phyloP scores from a whole-genome alignment of 2,888 invertebrate genomes.

The Sycophila texana region DNA sequence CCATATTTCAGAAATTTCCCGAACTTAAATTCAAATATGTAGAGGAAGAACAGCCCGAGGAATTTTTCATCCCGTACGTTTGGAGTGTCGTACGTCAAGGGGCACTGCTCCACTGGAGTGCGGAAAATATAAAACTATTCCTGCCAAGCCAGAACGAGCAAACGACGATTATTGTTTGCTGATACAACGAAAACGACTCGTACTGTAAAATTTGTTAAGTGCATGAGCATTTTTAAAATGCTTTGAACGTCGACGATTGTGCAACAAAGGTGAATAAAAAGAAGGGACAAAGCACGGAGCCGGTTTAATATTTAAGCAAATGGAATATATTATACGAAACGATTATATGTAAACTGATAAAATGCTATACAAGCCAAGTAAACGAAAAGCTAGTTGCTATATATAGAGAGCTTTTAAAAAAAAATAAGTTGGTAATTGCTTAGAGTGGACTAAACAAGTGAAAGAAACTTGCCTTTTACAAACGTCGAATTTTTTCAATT shows the following conservation, averaged over 20 bases:
- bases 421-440: conserved; percentile 19
- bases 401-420: conserved; percentile 28
- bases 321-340: conserved; percentile 34
- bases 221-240: conserved; percentile 28
- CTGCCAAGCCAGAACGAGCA: conserved; percentile 69
- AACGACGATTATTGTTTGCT: conserved; percentile 74
- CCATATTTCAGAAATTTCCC: conserved; percentile 92
- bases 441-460: conserved; percentile 16
- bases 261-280: conserved; percentile 7
- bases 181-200: conserved; percentile 61
- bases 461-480: conserved; percentile 45
- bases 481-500: conserved; percentile 33
- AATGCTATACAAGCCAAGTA: conserved; percentile 31
- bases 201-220: conserved; percentile 47
- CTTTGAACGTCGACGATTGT: conserved; percentile 1
- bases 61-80: conserved; percentile 99
- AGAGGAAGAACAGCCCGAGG: conserved; percentile 98
- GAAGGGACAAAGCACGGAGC: not conserved
- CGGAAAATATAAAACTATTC: conserved; percentile 73
- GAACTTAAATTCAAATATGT: conserved; percentile 99
- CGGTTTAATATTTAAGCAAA: conserved; percentile 45
- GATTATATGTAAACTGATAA: conserved; percentile 22
- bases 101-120: conserved; percentile 72
- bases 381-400: conserved; percentile 40
- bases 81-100: conserved; percentile 90